Base-by-base conservation (phyloP, 2,888 invertebrate genomes). In the Choristoneura rosaceana region DNA sequence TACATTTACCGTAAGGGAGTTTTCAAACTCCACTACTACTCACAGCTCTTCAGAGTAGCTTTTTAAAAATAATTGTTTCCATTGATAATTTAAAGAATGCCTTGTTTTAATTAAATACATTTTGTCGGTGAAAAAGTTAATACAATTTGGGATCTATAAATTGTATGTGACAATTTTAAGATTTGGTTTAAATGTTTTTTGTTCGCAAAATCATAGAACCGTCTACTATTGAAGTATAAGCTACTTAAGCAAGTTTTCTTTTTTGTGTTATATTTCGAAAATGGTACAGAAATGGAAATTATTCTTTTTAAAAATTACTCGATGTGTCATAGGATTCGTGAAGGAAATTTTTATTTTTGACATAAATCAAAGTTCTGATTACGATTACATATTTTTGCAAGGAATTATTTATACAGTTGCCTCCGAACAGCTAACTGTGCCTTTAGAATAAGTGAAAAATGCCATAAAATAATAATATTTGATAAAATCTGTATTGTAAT, bases 401-500 rank as follows among this genome's bases (percentile, higher is more conserved):
- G n/a, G 14, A 34, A 55, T 62, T 8, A 63, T 58, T 63, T 61
- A 66, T 62, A 17, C 60, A n/a, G 63, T 43, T 47, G 45, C 43
- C 65, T 61, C 33, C 60, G 9, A 62, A 70, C 70, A 55, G 66
- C 34, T 61, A 61, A 52, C 68, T 55, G 60, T 63, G 61, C 66
- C 70, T 71, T 50, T 73, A 66, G 34, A 38, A 33, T 74, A 71
- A 69, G 69, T 62, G n/a, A 69, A 71, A 69, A 58, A 71, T 71
- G 74, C 74, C 74, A 74, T 74, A 71, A 38, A 68, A 58, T 17
- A 59, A 59, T 47, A 38, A 59, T 62, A 71, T 63, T 68, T 58
- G 10, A 71, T 68, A 63, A n/a, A 45, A 58, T 59, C 41, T 15
- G 14, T 62, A 38, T 25, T 14, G 9, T 58, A 38, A 67, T 55